Base-by-base conservation (phyloP, 2,113 vertebrate genomes). In the Psilopogon haemacephalus region DNA sequence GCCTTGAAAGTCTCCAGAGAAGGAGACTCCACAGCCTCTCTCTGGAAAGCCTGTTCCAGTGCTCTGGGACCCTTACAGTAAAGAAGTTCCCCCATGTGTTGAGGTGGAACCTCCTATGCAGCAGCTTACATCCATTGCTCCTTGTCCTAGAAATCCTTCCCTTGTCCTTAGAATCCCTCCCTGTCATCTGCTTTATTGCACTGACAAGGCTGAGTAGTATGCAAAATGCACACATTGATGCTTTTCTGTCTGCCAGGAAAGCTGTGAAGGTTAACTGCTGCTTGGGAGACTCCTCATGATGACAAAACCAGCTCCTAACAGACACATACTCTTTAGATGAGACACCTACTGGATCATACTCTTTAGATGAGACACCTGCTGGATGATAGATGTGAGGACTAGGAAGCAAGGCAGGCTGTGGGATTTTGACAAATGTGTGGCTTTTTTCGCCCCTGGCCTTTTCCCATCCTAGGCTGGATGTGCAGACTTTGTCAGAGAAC, bases 181-280 rank as follows among this genome's bases (percentile, higher is more conserved):
- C 42, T 63, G 48, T 4, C 11, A 2, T 6, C 21, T 55, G 13
- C 27, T 28, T 9, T 26, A 54, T 14, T 15, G 26, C 52, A 28
- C 52, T 54, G 52, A 12, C 48, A 24, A 50, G 48, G 27, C 15
- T 0, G 2, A 35, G 30, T 3, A 24, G 14, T 12, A 21, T 0
- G 1, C 3, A 38, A 63, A 28, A 35, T 11, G 14, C 35, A 30
- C 2, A 1, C 6, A 48, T 6, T 1, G 10, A 24, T 6, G 46
- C 11, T 77, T 20, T 82, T 28, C 40, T 40, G 20, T 11, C 55
- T 69, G 33, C 28, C 27, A 20, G 44, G 16, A 83, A 73, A 82
- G 67, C 37, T 33, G 56, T 6, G 67, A 60, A 38, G 17, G 6
- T 55, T 42, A 50, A 64, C 10, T 64, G 14, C 10, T 56, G 11